Evolutionary conservation across 1,140 invertebrate species (phyloP).

Genomic region (Papilio helenus): DNA sequence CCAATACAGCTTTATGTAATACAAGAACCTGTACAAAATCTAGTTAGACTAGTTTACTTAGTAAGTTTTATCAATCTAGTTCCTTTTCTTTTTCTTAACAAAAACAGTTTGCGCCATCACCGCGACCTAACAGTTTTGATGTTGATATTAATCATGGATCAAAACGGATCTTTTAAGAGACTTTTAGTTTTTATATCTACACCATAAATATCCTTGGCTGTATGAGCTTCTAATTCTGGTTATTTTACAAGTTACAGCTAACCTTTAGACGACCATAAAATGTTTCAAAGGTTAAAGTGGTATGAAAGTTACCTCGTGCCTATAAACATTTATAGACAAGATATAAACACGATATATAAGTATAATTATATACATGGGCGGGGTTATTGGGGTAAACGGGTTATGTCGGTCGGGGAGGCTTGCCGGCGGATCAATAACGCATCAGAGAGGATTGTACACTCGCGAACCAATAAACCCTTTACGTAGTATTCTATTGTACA

Average conservation of each 20-base stretch:
- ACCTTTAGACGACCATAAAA: conserved; percentile 1
- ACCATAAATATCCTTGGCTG: background rate
- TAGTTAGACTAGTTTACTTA: too few species aligned
- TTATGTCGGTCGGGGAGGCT: conserved; percentile 43
- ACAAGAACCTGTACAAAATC: too few species aligned
- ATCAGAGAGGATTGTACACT: conserved; percentile 42
- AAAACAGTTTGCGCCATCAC: too few species aligned
- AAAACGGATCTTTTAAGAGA: background rate
- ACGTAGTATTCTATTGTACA: background rate
- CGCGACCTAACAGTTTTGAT: too few species aligned
- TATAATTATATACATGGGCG: conserved; percentile 27
- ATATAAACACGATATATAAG: background rate
- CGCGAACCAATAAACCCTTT: background rate
- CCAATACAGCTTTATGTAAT: too few species aligned
- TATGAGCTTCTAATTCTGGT: background rate
- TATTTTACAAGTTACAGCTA: background rate
- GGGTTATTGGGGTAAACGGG: conserved; percentile 55
- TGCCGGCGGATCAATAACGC: conserved; percentile 53
- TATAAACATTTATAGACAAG: conserved; percentile 29
- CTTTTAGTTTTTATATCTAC: background rate
- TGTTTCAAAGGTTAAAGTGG: background rate
- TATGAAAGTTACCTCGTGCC: background rate
- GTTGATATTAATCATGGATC: too few species aligned
- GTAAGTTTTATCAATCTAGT: too few species aligned
- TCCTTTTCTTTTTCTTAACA: too few species aligned